Conservation (phyloP, 2,888 invertebrate genomes). For the Luffia ferchaultella region DNA sequence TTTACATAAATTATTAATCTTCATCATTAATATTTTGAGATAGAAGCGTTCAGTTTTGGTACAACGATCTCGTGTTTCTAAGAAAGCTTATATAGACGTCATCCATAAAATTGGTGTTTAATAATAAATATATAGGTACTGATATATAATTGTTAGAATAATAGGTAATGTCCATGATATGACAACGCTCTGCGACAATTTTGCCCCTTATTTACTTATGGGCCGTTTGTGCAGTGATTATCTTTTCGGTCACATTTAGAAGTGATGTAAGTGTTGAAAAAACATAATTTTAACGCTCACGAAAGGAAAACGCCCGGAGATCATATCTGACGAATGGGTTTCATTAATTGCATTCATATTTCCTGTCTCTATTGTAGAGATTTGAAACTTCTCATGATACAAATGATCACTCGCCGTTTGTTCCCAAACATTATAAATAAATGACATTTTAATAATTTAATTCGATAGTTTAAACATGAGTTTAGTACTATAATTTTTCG, state of each 20-base stretch:
- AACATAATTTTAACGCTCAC: conserved; percentile 47
- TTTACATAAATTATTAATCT: too few species aligned
- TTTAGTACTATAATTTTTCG: background rate
- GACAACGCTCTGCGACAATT: conserved; percentile 22
- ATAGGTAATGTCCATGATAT: conserved; percentile 27
- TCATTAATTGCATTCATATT: background rate
- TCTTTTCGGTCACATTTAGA: conserved; percentile 41
- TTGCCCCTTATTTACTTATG: conserved; percentile 27
- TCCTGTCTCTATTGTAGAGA: background rate
- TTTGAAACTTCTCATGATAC: background rate
- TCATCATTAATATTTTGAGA: too few species aligned
- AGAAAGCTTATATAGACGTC: too few species aligned
- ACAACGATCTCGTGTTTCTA: too few species aligned
- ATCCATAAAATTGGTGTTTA: too few species aligned
- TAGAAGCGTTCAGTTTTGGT: too few species aligned
- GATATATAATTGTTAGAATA: too few species aligned
- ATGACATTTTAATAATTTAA: background rate
- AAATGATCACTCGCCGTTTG: background rate
- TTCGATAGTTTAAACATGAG: background rate
- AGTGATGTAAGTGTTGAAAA: conserved; percentile 46
- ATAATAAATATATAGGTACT: too few species aligned
- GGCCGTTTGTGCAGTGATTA: conserved; percentile 29
- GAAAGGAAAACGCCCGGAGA: conserved; percentile 26
- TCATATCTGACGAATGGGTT: background rate
- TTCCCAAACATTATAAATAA: background rate